Conservation (phyloP, 2,113 vertebrate genomes). For the Dolichallabes microphthalmus region DNA sequence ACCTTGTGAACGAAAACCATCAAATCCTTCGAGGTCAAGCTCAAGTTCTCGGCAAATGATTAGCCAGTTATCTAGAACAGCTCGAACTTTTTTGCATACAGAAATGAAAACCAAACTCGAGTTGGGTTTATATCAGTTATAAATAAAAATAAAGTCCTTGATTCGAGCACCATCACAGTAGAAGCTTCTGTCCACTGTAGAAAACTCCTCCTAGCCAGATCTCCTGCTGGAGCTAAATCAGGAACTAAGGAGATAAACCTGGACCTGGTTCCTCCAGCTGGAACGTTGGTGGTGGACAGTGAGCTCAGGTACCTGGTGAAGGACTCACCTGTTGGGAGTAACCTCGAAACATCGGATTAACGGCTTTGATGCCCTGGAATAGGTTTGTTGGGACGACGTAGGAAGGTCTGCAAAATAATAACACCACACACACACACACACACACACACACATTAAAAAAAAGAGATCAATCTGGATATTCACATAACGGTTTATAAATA, state of each 20-base stretch:
- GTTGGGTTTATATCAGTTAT: too few species aligned
- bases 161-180: too few species aligned
- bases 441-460: constrained; percentile 43
- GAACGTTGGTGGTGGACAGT: background rate
- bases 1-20: background rate
- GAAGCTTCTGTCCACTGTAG: background rate
- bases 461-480: background rate
- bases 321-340: constrained; percentile 92
- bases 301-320: background rate
- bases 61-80: background rate
- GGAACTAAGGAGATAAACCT: background rate
- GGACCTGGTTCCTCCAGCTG: background rate
- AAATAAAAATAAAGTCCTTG: too few species aligned
- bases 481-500: background rate
- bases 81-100: background rate
- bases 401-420: constrained; percentile 77
- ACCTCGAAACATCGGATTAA: constrained; percentile 95
- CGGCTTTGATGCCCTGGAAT: constrained; percentile 96
- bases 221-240: background rate
- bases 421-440: background rate
- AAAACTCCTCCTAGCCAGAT: background rate
- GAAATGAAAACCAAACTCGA: background rate
- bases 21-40: background rate
- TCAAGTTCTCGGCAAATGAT: background rate
- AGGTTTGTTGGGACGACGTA: constrained; percentile 93